A percentile compares a stretch with the other conserved stretches of the same genome.
Evolutionary conservation across 2,113 vertebrate genomes (phyloP).

Genomic region (Pristiophorus japonicus): DNA sequence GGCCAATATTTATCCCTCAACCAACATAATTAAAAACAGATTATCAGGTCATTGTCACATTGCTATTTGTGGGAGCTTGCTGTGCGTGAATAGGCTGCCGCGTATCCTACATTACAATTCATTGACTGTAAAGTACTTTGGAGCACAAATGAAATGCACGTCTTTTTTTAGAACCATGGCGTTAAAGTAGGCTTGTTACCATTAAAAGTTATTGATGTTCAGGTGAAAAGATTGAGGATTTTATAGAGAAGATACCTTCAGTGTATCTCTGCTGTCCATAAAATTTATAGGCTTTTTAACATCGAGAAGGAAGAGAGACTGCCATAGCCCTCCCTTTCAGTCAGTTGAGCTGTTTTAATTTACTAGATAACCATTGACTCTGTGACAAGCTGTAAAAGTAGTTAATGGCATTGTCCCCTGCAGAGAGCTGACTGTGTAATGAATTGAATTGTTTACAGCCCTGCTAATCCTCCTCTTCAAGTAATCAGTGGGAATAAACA

Average conservation of each 20-base stretch:
- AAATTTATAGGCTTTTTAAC: neutral
- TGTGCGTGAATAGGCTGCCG: no score
- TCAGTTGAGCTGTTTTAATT: neutral
- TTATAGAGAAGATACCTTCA: neutral
- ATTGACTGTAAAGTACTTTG: no score
- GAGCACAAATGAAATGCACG: no score
- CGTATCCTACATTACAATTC: no score
- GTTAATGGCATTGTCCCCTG: fast-evolving
- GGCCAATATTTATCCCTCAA: no score
- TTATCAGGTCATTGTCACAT: no score
- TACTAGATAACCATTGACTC: fast-evolving
- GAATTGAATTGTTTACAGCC: neutral
- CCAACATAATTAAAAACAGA: no score
- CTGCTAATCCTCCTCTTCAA: neutral
- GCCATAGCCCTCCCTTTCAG: neutral
- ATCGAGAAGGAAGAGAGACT: neutral
- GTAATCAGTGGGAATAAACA: neutral
- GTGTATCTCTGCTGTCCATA: neutral
- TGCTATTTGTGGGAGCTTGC: no score
- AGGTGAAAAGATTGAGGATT: neutral
- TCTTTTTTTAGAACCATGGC: neutral
- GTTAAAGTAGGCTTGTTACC: neutral
- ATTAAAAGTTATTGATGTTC: neutral
- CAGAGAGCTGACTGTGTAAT: neutral
- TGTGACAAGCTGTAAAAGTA: neutral